Conservation (phyloP, 2,797 vertebrate species). For the Hydrocynus forskahlii region DNA sequence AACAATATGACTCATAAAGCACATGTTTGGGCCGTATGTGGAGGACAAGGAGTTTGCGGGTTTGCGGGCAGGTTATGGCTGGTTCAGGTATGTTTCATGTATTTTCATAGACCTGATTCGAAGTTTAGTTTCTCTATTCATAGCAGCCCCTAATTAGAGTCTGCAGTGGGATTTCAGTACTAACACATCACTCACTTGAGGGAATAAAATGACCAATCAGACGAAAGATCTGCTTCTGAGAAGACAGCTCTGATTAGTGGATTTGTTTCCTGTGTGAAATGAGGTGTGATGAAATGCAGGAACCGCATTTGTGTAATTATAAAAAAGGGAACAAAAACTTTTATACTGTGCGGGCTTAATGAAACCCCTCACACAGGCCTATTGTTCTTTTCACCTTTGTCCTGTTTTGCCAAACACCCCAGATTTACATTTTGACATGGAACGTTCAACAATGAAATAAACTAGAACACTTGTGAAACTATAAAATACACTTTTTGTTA, state of each 20-base stretch:
- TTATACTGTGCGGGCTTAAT: too few relatives aligned
- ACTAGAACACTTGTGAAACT: too few relatives aligned
- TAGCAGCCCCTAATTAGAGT: background rate
- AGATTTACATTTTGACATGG: too few relatives aligned
- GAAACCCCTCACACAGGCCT: too few relatives aligned
- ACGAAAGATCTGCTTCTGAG: background rate
- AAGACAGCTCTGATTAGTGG: background rate
- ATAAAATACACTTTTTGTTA: too few relatives aligned
- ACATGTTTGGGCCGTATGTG: slow-evolving; percentile 3
- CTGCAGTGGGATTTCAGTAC: background rate
- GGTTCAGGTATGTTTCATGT: slow-evolving; percentile 10
- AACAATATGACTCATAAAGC: slow-evolving; percentile 32
- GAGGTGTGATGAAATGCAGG: background rate
- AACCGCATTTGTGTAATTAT: background rate
- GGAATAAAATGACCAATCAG: background rate
- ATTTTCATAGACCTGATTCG: background rate
- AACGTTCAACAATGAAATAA: too few relatives aligned
- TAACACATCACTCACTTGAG: background rate
- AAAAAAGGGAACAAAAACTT: background rate
- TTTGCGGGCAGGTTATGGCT: background rate
- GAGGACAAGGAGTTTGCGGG: background rate
- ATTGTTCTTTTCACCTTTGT: too few relatives aligned
- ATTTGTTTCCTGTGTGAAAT: background rate
- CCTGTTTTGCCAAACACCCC: too few relatives aligned
- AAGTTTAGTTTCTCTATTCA: background rate